These are phyloP conservation scores for Stegana nigrithorax DNA, from an alignment of 2,888 invertebrate genomes.

Conservation along the genomic window DNA sequence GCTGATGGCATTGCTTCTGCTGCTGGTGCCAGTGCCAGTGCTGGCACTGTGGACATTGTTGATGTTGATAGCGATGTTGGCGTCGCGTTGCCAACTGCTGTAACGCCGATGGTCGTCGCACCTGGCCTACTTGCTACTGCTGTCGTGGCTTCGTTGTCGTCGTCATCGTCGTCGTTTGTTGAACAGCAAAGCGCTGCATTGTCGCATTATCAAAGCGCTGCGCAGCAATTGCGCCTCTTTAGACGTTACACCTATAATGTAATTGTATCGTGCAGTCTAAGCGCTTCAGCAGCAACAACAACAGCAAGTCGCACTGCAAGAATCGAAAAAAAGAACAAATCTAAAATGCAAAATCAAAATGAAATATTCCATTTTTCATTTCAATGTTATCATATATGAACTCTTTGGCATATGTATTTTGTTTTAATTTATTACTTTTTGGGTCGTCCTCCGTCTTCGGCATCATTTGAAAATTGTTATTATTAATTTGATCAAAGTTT, in stretches of 20 bases:
- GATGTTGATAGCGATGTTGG: conserved; percentile 27
- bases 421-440: background rate
- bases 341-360: background rate
- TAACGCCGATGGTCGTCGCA: background rate
- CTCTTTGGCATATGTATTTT: background rate
- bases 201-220: conserved; percentile 55
- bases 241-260: conserved; percentile 66
- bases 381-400: too few relatives aligned
- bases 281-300: conserved; percentile 13
- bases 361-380: background rate
- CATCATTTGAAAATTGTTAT: background rate
- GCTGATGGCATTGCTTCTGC: background rate
- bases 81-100: background rate
- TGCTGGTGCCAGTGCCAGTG: conserved; percentile 21
- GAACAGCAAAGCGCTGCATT: conserved; percentile 6
- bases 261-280: conserved; percentile 65
- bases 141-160: background rate
- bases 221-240: conserved; percentile 65
- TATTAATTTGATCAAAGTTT: background rate
- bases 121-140: background rate
- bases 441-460: background rate
- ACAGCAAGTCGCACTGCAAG: conserved; percentile 5
- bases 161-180: conserved; percentile 14
- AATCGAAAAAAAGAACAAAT: conserved; percentile 17
- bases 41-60: conserved; percentile 18